Conservation (phyloP, 1,140 invertebrate genomes). For the Homarus americanus region DNA sequence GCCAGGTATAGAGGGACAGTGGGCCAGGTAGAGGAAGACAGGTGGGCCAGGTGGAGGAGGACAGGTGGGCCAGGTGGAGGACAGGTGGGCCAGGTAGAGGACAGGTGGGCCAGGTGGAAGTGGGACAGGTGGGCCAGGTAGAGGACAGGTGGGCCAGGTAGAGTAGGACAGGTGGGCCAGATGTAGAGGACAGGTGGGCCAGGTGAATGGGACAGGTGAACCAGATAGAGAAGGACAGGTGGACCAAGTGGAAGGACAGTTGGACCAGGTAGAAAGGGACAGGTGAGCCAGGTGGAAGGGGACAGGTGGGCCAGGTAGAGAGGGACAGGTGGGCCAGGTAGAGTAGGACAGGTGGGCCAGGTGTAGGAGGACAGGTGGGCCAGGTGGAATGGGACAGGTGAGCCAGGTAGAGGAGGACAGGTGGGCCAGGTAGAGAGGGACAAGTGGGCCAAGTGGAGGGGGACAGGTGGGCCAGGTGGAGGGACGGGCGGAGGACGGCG, state of each 20-base stretch:
- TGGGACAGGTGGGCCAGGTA: neutral
- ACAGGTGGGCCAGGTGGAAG: neutral
- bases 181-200: too few relatives aligned
- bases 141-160: slow-evolving; percentile 8
- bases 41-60: neutral
- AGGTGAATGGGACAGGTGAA: neutral
- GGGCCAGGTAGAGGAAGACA: neutral
- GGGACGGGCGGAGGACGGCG: slow-evolving; percentile 34
- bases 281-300: neutral
- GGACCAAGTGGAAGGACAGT: neutral
- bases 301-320: neutral
- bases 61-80: slow-evolving; percentile 2
- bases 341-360: too few relatives aligned
- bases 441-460: neutral
- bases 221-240: too few relatives aligned
- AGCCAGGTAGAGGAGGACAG: neutral
- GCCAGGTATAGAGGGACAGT: too few relatives aligned
- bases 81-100: neutral
- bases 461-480: neutral
- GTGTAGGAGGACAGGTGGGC: too few relatives aligned
- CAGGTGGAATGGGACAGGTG: neutral
- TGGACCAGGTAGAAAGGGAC: neutral
- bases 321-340: slow-evolving; percentile 11
- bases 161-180: too few relatives aligned
- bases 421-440: too few relatives aligned